Evolutionary conservation across 1,140 invertebrate genomes (phyloP).

Genomic region (Pseudachorutes palmiensis): DNA sequence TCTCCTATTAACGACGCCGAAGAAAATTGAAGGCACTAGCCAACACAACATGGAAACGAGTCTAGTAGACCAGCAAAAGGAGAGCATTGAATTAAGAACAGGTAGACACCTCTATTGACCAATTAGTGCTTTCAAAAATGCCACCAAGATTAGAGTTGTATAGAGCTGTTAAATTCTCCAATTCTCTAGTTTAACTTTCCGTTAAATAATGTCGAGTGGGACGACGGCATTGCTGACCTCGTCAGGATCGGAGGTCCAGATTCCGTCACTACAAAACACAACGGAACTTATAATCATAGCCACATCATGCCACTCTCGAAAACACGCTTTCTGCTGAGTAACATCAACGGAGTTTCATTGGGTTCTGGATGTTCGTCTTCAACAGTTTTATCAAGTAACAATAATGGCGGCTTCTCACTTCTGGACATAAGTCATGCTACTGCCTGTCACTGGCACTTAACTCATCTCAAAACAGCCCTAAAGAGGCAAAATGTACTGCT

Average conservation of each 20-base stretch:
- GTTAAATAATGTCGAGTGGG: constrained; percentile 33
- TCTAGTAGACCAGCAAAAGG: not conserved
- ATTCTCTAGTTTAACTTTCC: no score
- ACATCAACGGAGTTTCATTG: constrained; percentile 40
- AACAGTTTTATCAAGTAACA: constrained; percentile 41
- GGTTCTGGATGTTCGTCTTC: constrained; percentile 22
- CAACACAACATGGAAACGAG: not conserved
- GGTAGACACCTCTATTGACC: no score
- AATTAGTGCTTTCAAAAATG: no score
- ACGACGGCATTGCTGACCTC: constrained; percentile 31
- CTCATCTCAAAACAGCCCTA: constrained; percentile 12
- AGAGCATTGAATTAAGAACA: not conserved
- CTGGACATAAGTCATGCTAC: constrained; percentile 8
- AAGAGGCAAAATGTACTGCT: no score
- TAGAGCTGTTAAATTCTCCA: no score
- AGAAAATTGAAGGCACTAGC: not conserved
- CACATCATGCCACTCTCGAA: constrained; percentile 45
- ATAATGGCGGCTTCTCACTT: constrained; percentile 39
- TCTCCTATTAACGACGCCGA: not conserved
- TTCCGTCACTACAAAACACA: constrained; percentile 20
- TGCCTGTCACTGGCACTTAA: constrained; percentile 12
- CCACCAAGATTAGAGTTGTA: no score
- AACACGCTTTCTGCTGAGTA: constrained; percentile 44
- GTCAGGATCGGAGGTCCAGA: constrained; percentile 12
- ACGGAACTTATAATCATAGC: constrained; percentile 29